Conservation (phyloP, 2,113 vertebrate species). For the Lagopus muta region DNA sequence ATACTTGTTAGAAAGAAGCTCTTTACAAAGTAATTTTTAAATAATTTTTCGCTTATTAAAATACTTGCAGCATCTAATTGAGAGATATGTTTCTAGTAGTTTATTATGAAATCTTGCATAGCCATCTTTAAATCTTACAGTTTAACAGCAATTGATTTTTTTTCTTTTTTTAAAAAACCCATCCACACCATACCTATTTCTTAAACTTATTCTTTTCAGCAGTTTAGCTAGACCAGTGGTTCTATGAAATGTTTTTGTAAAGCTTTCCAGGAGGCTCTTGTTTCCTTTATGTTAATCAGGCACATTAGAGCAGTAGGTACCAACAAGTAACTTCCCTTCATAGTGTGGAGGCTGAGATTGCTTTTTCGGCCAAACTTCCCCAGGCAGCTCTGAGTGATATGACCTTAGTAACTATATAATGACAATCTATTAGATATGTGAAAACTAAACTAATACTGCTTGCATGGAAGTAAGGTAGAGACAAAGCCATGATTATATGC, state of each 20-base stretch:
- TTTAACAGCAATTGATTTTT: background rate
- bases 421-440: background rate
- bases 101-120: background rate
- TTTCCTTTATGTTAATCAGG: background rate
- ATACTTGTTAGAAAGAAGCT: background rate
- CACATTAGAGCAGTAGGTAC: background rate
- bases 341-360: background rate
- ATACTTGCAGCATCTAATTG: background rate
- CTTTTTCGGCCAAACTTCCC: background rate
- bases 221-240: background rate
- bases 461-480: background rate
- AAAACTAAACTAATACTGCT: conserved; percentile 14
- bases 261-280: background rate
- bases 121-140: background rate
- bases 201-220: background rate
- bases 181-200: background rate
- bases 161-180: no score
- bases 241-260: background rate
- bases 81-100: background rate
- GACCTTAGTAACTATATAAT: background rate
- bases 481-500: background rate
- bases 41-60: background rate
- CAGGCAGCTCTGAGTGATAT: background rate
- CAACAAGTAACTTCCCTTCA: background rate
- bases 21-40: background rate